Evolutionary conservation across 2,113 vertebrate species (phyloP), one percentile per base, ranked within the genome.

Genomic region (Octodon degus): DNA sequence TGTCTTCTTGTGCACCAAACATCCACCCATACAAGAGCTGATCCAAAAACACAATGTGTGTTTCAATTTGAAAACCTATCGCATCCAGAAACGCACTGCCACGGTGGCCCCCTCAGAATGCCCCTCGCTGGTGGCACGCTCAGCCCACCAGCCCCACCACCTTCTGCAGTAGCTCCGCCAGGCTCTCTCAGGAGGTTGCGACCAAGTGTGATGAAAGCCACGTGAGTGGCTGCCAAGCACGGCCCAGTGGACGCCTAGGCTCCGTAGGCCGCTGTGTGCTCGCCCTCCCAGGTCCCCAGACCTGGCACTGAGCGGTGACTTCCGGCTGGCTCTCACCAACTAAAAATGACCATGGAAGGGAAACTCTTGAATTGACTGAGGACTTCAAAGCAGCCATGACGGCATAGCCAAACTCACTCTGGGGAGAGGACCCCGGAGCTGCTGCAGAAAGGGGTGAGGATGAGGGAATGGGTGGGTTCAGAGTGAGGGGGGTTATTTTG

Each of bases 401-500:
- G 24, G 9, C 20, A 4, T 3, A 24, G 8, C 70, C 11, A 19
- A 40, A 74, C n/a, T 43, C 7, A 9, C 72, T 25, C 37, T 0
- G 40, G 22, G 8, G 19, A 20, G 17, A 37, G 22, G 72, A 43
- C 72, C 40, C 72, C 20, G 12, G 72, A 40, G 37, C 72, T 25
- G 70, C 72, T 43, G 37, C 37, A 6, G 72, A 22, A 10, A 37
- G 37, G 0, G 22, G 72, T 4, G 22, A 43, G 37, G 1, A 40
- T 1, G 1, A 37, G 11, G 37, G 37, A 37, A 43, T 4, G 0
- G 8, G 72, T 40, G 37, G 3, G 1, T 2, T 43, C 37, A 25
- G 25, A 25, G 72, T 13, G 37, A 25, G 70, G n/a, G 22, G 72
- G 22, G 22, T 22, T 43, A 76, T 43, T 43, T 40, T 76, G 72